These are phyloP conservation scores for Leptinotarsa juncta DNA, from an alignment of 2,888 invertebrate species.

Conservation along the genomic window DNA sequence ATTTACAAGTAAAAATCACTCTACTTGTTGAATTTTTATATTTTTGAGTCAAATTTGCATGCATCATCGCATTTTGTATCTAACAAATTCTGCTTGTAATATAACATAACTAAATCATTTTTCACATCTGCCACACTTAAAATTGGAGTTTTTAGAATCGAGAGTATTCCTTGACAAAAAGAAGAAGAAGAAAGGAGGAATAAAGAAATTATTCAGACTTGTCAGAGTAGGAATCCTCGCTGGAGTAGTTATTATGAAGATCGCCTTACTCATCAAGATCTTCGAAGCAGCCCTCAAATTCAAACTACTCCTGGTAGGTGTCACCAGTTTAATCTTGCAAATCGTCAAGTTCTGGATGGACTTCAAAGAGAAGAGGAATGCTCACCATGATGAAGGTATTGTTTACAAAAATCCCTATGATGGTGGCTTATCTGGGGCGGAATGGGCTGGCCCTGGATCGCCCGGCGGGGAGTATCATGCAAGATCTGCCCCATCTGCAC, in stretches of 20 bases:
- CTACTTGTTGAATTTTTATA: background rate
- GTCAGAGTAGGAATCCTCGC: slow-evolving; percentile 48
- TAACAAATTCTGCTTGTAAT: slow-evolving; percentile 11
- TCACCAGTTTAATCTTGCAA: slow-evolving; percentile 77
- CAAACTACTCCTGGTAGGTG: slow-evolving; percentile 81
- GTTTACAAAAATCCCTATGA: slow-evolving; percentile 48
- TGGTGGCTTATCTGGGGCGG: slow-evolving; percentile 32
- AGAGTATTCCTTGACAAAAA: slow-evolving; percentile 28
- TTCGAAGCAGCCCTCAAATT: slow-evolving; percentile 80
- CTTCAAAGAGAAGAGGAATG: slow-evolving; percentile 70
- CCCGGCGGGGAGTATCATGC: slow-evolving; percentile 39
- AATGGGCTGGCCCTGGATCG: slow-evolving; percentile 39
- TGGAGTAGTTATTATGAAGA: slow-evolving; percentile 45
- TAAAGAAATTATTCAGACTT: slow-evolving; percentile 46
- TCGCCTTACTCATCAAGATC: slow-evolving; percentile 73
- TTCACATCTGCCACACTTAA: slow-evolving; percentile 22
- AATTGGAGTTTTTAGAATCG: slow-evolving; percentile 42
- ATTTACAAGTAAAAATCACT: too few relatives aligned
- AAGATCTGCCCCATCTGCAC: slow-evolving; percentile 32
- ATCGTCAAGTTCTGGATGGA: slow-evolving; percentile 80
- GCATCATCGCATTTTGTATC: slow-evolving; percentile 12
- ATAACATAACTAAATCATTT: background rate
- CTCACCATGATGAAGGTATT: slow-evolving; percentile 66
- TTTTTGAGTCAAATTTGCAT: slow-evolving; percentile 24
- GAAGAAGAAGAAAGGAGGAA: slow-evolving; percentile 50